A percentile compares a stretch with the other conserved stretches of the same genome.
phyloP scores from a whole-genome alignment of 2,113 vertebrate species.

The Vulpes ferrilata region DNA sequence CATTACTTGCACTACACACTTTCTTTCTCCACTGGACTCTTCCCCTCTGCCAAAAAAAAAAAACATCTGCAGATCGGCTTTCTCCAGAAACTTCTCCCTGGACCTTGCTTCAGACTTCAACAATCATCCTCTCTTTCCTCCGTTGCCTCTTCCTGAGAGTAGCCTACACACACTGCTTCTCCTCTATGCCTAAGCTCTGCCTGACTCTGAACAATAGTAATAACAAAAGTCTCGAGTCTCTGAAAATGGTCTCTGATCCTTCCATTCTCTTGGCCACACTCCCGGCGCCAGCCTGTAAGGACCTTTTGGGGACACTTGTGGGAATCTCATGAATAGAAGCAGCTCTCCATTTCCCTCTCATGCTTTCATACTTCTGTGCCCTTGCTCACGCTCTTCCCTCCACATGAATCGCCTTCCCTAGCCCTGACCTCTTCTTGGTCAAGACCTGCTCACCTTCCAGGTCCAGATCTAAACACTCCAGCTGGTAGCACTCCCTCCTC shows the following conservation, averaged over 20 bases:
- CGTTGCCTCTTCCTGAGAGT: background rate
- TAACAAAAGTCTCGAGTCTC: background rate
- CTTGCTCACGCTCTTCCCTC: background rate
- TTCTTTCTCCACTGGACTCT: background rate
- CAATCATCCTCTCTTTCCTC: background rate
- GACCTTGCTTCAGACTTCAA: background rate
- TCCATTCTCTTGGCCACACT: background rate
- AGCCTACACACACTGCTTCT: fast-evolving
- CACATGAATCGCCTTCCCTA: background rate
- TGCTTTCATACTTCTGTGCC: background rate
- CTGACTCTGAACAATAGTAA: too few relatives aligned
- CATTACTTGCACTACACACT: background rate
- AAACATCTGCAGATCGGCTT: background rate
- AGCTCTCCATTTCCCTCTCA: background rate
- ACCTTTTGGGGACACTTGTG: background rate
- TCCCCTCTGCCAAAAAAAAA: background rate
- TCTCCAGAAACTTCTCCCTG: background rate
- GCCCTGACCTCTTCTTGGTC: background rate
- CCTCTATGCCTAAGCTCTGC: background rate
- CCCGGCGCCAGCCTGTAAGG: background rate
- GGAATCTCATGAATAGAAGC: background rate
- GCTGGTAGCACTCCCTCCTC: background rate
- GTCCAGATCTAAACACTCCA: background rate
- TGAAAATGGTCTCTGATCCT: background rate
- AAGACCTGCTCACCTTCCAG: too few relatives aligned